A percentile compares a stretch with the other conserved stretches of the same genome.
These are phyloP conservation scores for Xanthia icteritia DNA, from an alignment of 2,888 invertebrate genomes.

Conservation along the genomic window DNA sequence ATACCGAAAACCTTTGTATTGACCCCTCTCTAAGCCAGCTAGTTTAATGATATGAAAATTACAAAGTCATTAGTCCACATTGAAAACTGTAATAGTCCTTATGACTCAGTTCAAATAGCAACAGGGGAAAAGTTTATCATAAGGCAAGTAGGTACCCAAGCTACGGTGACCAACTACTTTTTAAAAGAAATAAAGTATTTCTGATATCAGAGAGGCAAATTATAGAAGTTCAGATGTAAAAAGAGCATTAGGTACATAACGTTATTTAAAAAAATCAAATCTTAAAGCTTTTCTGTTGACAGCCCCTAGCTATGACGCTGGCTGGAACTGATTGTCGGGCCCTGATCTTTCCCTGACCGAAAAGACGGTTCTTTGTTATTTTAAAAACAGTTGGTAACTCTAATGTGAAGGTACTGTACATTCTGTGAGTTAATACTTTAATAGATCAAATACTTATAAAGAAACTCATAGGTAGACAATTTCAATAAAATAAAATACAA, in stretches of 20 bases:
- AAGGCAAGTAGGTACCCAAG: background rate
- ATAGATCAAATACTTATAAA: background rate
- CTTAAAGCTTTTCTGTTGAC: background rate
- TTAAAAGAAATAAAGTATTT: background rate
- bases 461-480: background rate
- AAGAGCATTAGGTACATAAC: background rate
- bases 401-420: background rate
- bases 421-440: background rate
- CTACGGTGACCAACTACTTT: too few relatives aligned
- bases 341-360: background rate
- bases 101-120: conserved; percentile 22
- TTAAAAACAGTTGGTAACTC: background rate
- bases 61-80: conserved; percentile 13
- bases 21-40: background rate
- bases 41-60: conserved; percentile 35
- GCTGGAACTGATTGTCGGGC: background rate
- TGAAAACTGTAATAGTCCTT: conserved; percentile 3
- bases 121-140: background rate
- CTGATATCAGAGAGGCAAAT: background rate
- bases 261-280: background rate
- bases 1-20: conserved; percentile 6
- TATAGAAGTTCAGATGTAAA: background rate
- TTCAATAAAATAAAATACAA: background rate
- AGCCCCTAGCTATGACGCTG: background rate
- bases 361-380: background rate